Evolutionary conservation across 2,113 vertebrate genomes (phyloP), one percentile per base, ranked within the genome.

Genomic region (Hydrochoerus hydrochaeris): DNA sequence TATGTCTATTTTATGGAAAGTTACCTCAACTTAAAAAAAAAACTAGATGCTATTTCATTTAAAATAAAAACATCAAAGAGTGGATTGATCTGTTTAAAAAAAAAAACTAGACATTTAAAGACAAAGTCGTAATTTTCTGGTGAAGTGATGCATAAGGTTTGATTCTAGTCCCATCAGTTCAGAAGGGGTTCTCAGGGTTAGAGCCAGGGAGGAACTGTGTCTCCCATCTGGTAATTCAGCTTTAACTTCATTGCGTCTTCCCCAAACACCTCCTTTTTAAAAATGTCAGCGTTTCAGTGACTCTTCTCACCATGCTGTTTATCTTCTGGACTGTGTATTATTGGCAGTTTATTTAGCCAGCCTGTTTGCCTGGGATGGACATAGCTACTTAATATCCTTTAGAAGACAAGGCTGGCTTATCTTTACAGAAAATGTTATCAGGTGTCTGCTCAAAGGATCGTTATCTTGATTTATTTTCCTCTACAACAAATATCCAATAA

Each of bases 361-460:
- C 1, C 54, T 54, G n/a, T 84, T 96, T 81, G 49, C 88, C 84
- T n/a, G 35, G 30, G 35, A 41, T 57, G 84, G 84, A 94, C 22
- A n/a, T 60, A 87, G 92, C 75, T 75, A 38, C 87, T 95, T 93
- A 88, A 95, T 89, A 96, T 88, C 44, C 49, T 87, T 62, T 85
- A 52, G n/a, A 71, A 93, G 93, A 82, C 28, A 44, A 75, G 73
- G 35, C 49, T 58, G 60, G 67, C 85, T 81, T 96, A 80, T 92
- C 75, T 95, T 85, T 63, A 92, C 63, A 86, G 86, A 81, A 84
- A 75, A 9, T 30, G n/a, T 62, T 84, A 52, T 54, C 78, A 73
- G 71, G 78, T 78, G 60, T 28, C 75, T 89, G 35, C 69, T 90
- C 38, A 12, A 92, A 97, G 65, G 22, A 52, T 73, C 85, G 58